Percentiles rank a stretch among this genome's conserved stretches.
Evolutionary conservation across 2,113 vertebrate species (phyloP).

Genomic region (Tiliqua scincoides): DNA sequence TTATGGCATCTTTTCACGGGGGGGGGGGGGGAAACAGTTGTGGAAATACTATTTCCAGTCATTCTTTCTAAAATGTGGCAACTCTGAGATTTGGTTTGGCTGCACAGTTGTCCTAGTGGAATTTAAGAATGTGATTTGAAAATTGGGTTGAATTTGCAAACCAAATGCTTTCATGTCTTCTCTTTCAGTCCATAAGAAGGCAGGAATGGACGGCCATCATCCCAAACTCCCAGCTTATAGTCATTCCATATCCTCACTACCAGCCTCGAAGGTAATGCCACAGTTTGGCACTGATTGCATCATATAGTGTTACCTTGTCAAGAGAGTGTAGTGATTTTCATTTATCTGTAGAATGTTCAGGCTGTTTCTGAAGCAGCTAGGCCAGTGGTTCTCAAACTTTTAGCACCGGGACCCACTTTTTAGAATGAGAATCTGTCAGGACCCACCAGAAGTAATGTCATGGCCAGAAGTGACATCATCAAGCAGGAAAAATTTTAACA

Average conservation of each 20-base stretch:
- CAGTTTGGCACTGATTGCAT: constrained; percentile 11
- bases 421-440: no score
- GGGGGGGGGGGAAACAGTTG: background rate
- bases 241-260: constrained; percentile 92
- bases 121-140: constrained; percentile 26
- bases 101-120: constrained; percentile 24
- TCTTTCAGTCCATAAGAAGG: constrained; percentile 82
- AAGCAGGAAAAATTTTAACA: no score
- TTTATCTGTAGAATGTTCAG: background rate
- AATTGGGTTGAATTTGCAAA: constrained; percentile 10
- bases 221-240: constrained; percentile 97
- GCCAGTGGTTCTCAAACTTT: no score
- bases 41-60: background rate
- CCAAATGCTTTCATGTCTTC: constrained; percentile 40
- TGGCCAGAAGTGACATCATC: no score
- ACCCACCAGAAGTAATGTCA: no score
- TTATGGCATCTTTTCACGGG: background rate
- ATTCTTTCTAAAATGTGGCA: background rate
- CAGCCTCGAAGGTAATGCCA: constrained; percentile 87
- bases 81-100: background rate
- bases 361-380: no score
- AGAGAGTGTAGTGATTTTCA: background rate
- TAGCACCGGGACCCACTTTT: no score
- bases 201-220: constrained; percentile 99
- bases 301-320: constrained; percentile 21